Percentiles rank a stretch among this genome's conserved stretches.
Conservation (phyloP, 2,888 invertebrate species). For the Stomorhina lunata region DNA sequence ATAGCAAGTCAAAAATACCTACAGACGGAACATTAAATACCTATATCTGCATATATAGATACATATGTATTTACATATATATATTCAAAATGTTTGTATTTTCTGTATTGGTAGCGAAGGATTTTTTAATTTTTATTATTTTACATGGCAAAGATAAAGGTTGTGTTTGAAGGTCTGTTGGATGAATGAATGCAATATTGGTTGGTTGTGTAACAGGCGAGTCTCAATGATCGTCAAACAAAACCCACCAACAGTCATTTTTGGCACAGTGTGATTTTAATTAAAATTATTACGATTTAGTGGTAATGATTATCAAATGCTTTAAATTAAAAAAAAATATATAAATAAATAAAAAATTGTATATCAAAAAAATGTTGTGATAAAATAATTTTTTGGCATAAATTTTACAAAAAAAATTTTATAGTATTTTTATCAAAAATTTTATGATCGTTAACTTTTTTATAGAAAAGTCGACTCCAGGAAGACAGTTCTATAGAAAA, state of each 20-base stretch:
- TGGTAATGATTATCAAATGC: constrained; percentile 30
- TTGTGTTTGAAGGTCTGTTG: constrained; percentile 6
- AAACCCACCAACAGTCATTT: constrained; percentile 52
- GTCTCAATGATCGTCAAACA: constrained; percentile 34
- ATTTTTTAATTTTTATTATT: too few species aligned
- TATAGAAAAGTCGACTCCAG: too few species aligned
- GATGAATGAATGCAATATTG: too few species aligned
- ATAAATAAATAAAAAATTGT: too few species aligned
- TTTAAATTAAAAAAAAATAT: not conserved
- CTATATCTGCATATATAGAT: constrained; percentile 60
- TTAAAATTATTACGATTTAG: constrained; percentile 52
- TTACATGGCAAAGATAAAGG: constrained; percentile 3
- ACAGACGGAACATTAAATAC: constrained; percentile 26
- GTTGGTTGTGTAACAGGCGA: constrained; percentile 61
- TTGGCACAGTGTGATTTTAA: constrained; percentile 56
- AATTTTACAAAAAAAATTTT: too few species aligned
- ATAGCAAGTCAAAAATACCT: too few species aligned
- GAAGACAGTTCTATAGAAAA: too few species aligned
- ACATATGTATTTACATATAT: constrained; percentile 56
- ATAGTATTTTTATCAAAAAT: too few species aligned
- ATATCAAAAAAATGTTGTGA: too few species aligned
- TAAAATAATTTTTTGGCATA: too few species aligned
- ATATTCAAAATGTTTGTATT: constrained; percentile 38
- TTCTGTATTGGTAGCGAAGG: constrained; percentile 50
- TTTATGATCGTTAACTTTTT: too few species aligned